Evolutionary conservation across 2,888 invertebrate species (phyloP), one percentile per base, ranked within the genome.

Genomic region (Euclidia mi): DNA sequence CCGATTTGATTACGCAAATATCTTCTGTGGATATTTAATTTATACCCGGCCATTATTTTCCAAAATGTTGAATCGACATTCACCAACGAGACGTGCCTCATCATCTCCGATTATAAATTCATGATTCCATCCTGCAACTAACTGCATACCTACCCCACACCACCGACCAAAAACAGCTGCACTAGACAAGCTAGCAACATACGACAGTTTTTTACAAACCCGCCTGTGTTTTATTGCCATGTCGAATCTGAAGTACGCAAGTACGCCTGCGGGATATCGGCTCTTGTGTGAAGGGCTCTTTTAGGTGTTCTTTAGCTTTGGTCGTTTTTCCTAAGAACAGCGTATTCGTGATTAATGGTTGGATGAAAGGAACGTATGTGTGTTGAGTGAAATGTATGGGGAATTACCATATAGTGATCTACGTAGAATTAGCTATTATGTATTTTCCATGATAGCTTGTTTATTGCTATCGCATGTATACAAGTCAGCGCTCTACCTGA

Each of bases 171-270:
- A 61, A 69, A 71, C 57, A 17, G 76, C 65, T 75, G 71, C 78
- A 68, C 25, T 46, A 50, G 71, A 47, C 59, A 46, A 29, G 66
- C 28, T 41, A 64, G 49, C 61, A 58, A 53, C 59, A 63, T 53
- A 65, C 62, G 65, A 47, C 65, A 74, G 74, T 87, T 88, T 90
- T 91, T 90, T 89, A 78, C 52, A 53, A 63, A 53, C 53, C 61
- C 45, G 73, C 65, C 77, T 88, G 88, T 82, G 78, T 84, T 88
- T 87, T 87, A 88, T 83, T 73, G 68, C 77, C 87, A 73, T 12
- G 46, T 52, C 84, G 73, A 80, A 88, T 86, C 63, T 81, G 76
- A 66, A 87, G 86, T 64, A 66, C 61, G 73, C 77, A 66, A 87
- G 86, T 65, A 66, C 62, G 73, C 53, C 78, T 81, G 81, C 75